Conservation (phyloP, 2,888 invertebrate genomes). For the Axea sp. region DNA sequence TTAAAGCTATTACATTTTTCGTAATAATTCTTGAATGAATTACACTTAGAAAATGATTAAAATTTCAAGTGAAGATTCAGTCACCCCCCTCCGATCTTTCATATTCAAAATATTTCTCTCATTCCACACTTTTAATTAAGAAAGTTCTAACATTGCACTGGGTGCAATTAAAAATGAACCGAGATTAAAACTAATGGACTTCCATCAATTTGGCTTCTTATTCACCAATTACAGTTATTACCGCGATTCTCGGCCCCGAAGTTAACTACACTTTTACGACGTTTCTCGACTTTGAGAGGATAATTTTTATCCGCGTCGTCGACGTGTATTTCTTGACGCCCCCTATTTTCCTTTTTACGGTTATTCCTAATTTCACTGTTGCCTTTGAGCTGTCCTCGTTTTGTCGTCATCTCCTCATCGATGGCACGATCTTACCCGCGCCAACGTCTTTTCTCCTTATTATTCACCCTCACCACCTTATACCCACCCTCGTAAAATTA, state of each 20-base stretch:
- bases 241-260: constrained; percentile 56
- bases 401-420: constrained; percentile 52
- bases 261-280: constrained; percentile 75
- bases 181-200: constrained; percentile 48
- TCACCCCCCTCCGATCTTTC: no score
- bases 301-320: constrained; percentile 75
- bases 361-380: constrained; percentile 58
- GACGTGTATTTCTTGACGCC: constrained; percentile 58
- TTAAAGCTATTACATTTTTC: no score
- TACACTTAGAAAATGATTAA: no score
- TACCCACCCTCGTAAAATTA: constrained; percentile 74
- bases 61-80: no score
- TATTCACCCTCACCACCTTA: constrained; percentile 56
- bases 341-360: constrained; percentile 49
- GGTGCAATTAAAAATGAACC: constrained; percentile 38
- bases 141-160: no score
- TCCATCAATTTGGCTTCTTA: constrained; percentile 46
- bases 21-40: no score
- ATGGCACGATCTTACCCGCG: constrained; percentile 22
- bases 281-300: constrained; percentile 74
- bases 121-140: no score
- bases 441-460: constrained; percentile 52
- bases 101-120: no score
- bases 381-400: constrained; percentile 54
- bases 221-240: constrained; percentile 60